Percentiles rank a stretch among this genome's conserved stretches.
phyloP scores from a whole-genome alignment of 2,113 vertebrate species.

The Thomomys bottae region DNA sequence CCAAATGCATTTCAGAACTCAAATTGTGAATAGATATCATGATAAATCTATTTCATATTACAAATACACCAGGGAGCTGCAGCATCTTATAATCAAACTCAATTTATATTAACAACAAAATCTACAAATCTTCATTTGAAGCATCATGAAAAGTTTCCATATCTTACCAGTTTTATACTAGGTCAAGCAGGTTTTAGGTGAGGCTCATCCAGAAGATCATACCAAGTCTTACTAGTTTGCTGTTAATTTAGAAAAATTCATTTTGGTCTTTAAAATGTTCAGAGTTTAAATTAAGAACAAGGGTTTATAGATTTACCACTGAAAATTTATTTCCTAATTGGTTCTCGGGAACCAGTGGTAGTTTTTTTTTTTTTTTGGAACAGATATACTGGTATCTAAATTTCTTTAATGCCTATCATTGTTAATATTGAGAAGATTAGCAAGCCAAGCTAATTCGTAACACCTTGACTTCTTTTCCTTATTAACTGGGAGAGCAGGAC shows the following conservation, averaged over 20 bases:
- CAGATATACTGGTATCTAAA: background rate
- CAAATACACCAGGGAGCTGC: background rate
- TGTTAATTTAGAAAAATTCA: background rate
- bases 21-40: background rate
- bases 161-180: background rate
- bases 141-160: background rate
- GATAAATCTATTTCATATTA: background rate
- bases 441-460: background rate
- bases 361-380: background rate
- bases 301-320: background rate
- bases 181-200: background rate
- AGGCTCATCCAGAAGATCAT: background rate
- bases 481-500: background rate
- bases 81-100: background rate
- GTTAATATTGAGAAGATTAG: background rate
- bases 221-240: background rate
- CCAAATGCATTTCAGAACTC: background rate
- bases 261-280: background rate
- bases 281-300: background rate
- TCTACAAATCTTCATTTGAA: background rate
- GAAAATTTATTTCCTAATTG: background rate
- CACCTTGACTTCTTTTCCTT: background rate
- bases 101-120: background rate
- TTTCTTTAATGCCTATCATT: background rate
- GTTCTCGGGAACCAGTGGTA: background rate